Evolutionary conservation across 1,140 invertebrate species (phyloP), one percentile per base, ranked within the genome.

Genomic region (Papilio aristodemus): DNA sequence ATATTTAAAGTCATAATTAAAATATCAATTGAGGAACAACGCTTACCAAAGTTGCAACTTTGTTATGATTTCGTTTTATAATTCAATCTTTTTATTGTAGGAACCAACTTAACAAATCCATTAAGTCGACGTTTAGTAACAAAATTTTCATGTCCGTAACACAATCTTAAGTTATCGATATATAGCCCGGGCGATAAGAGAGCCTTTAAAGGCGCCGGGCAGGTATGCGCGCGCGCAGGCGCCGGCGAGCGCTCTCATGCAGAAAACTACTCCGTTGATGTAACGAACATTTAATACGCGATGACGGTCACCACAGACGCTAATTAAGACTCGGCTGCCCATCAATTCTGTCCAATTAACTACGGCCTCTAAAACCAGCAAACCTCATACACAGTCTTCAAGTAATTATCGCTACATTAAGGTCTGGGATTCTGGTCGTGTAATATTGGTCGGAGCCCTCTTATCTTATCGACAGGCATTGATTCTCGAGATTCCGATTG

Each of bases 401-500:
- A 13, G 46, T 54, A 54, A 3, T 17, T 10, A 25, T 22, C 54
- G n/a, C 3, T 10, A 17, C 27, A 17, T 14, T 66, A 17, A 62
- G 80, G 7, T 75, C 80, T 78, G 60, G 14, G 8, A 36, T 9
- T 17, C 59, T 79, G 79, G 82, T 72, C 68, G 36, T 46, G 39
- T 67, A 59, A 60, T 68, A 64, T 64, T 75, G 71, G 67, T 75
- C 32, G 72, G 77, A 74, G 70, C 77, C 69, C 32, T 69, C 72
- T 87, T 86, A 87, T 88, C 86, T 89, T 89, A 89, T 89, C 85
- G 72, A 68, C 70, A 77, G 80, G 76, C 78, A 81, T 78, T 87
- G 85, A 89, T 89, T 85, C 84, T 78, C 78, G 78, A 85, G 85
- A 86, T 87, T 84, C 74, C 74, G 74, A 81, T 79, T 76, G 77